A percentile compares a stretch with the other conserved stretches of the same genome.
phyloP scores from a whole-genome alignment of 2,888 invertebrate genomes.

The Eupithecia exiguata region DNA sequence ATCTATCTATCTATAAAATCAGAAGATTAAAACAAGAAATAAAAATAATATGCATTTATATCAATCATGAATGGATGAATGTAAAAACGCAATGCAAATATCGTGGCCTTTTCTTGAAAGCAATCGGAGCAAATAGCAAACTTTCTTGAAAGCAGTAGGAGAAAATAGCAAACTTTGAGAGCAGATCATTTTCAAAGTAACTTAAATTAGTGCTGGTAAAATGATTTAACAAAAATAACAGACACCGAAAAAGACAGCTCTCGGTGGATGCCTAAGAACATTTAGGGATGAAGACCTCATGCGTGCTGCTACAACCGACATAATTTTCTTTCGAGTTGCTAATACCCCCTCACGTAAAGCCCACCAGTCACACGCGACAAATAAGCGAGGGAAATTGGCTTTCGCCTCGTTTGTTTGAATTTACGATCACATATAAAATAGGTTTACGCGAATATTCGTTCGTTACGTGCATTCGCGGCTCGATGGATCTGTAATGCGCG shows the following conservation, averaged over 20 bases:
- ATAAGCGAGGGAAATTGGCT: constrained; percentile 35
- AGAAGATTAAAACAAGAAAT: no score
- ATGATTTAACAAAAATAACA: background rate
- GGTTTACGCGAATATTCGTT: constrained; percentile 60
- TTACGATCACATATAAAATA: constrained; percentile 73
- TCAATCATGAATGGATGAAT: no score
- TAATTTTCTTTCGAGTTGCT: constrained; percentile 21
- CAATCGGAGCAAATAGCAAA: no score
- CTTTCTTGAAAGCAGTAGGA: background rate
- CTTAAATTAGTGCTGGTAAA: no score
- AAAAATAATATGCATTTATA: no score
- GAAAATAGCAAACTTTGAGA: background rate
- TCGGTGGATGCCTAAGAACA: background rate
- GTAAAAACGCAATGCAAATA: background rate
- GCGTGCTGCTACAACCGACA: background rate
- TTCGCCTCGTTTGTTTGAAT: constrained; percentile 64
- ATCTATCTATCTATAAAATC: no score
- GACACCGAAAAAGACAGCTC: background rate
- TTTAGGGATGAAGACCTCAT: background rate
- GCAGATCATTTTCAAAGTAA: background rate
- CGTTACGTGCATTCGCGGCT: constrained; percentile 48
- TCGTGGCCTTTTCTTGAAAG: background rate
- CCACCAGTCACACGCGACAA: constrained; percentile 36
- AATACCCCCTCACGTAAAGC: constrained; percentile 33
- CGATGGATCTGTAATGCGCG: constrained; percentile 50